Evolutionary conservation across 2,113 vertebrate species (phyloP).

Genomic region (Lycocorax pyrrhopterus): DNA sequence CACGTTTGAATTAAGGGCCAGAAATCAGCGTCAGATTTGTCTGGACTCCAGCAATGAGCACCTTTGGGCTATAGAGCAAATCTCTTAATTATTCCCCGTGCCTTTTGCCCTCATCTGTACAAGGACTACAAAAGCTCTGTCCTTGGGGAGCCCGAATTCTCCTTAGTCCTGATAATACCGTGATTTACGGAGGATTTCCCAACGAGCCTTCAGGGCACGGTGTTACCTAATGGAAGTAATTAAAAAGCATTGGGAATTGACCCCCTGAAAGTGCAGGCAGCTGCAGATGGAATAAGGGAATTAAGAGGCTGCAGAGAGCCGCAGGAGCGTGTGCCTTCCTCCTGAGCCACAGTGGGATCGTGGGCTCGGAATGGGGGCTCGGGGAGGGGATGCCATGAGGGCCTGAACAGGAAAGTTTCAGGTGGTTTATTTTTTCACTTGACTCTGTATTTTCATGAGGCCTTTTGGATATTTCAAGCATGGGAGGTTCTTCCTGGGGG

Average conservation of each 20-base stretch:
- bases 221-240: conserved; percentile 38
- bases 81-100: conserved; percentile 14
- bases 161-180: neutral
- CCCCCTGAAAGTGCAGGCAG: neutral
- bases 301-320: neutral
- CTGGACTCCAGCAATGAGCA: neutral
- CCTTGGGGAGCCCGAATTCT: conserved; percentile 30
- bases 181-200: conserved; percentile 35
- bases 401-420: neutral
- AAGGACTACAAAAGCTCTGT: conserved; percentile 1
- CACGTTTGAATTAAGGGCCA: neutral
- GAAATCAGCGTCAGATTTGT: conserved; percentile 28
- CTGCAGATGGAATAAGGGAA: neutral
- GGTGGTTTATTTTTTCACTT: neutral
- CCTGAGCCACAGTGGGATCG: accelerated
- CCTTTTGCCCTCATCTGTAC: conserved; percentile 16
- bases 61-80: conserved; percentile 30
- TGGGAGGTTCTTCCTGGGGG: neutral
- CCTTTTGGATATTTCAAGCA: neutral
- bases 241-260: conserved; percentile 26
- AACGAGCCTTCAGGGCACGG: neutral
- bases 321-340: accelerated
- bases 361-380: accelerated
- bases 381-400: neutral
- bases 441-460: neutral